These are phyloP conservation scores for Dipodomys stephensi DNA, from an alignment of 2,113 vertebrate species.

Conservation along the genomic window DNA sequence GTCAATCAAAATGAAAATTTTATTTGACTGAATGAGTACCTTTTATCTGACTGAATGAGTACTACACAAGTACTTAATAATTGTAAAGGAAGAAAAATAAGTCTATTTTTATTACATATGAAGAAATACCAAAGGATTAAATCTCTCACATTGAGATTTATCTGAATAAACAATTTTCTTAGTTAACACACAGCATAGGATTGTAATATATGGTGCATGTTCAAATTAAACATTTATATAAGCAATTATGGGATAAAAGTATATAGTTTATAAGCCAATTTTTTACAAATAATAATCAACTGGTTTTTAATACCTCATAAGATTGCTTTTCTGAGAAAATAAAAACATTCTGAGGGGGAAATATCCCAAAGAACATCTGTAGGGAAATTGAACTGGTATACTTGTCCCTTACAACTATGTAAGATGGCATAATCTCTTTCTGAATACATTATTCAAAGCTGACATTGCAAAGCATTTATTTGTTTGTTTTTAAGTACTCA, in stretches of 20 bases:
- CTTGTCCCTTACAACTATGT: constrained; percentile 25
- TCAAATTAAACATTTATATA: constrained; percentile 45
- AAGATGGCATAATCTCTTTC: constrained; percentile 52
- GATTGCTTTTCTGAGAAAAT: constrained; percentile 67
- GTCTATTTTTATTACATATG: not conserved
- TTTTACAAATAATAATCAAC: constrained; percentile 46
- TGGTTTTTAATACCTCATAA: constrained; percentile 41
- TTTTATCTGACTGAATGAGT: constrained; percentile 2
- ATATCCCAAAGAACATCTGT: constrained; percentile 39
- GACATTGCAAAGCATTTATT: constrained; percentile 48
- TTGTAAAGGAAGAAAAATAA: not conserved
- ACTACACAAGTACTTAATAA: constrained; percentile 22
- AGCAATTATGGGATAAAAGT: constrained; percentile 58
- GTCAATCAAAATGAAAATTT: not conserved
- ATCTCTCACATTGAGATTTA: not conserved
- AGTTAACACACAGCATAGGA: constrained; percentile 12
- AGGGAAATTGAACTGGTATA: constrained; percentile 60
- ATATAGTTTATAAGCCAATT: constrained; percentile 13
- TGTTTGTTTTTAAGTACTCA: constrained; percentile 57
- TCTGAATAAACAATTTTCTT: not conserved
- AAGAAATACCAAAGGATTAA: constrained; percentile 22
- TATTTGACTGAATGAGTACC: no score
- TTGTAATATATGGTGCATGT: not conserved
- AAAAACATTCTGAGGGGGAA: constrained; percentile 48
- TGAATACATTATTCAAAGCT: constrained; percentile 57